A percentile compares a stretch with the other conserved stretches of the same genome.
These are phyloP conservation scores for Myzus persicae DNA, from an alignment of 1,140 invertebrate species.

Conservation along the genomic window DNA sequence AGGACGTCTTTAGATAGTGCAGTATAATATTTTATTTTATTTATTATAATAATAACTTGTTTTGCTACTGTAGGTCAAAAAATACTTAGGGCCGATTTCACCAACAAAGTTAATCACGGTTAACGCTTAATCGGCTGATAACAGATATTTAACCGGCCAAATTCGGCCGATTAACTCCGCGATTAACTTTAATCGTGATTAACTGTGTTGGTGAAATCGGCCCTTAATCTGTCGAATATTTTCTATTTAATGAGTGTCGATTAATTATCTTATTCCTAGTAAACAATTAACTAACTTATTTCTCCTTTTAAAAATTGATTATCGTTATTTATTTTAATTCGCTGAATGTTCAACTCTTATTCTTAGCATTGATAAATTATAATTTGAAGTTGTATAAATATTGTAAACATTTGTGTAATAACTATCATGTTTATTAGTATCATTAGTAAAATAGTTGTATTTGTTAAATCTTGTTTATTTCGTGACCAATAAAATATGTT, in stretches of 20 bases:
- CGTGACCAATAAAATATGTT: background rate
- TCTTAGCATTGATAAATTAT: background rate
- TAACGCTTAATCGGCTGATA: no score
- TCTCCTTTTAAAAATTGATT: background rate
- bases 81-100: no score
- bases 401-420: background rate
- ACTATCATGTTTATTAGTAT: background rate
- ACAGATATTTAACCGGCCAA: no score
- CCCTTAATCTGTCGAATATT: background rate
- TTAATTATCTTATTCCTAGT: background rate
- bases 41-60: background rate
- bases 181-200: no score
- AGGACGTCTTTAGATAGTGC: background rate
- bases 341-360: background rate
- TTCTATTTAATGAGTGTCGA: background rate
- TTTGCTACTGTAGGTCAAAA: background rate
- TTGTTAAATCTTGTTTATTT: background rate
- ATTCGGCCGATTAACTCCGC: no score
- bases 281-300: constrained; percentile 13
- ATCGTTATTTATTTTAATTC: background rate
- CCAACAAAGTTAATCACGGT: no score
- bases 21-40: background rate
- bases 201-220: no score
- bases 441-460: background rate
- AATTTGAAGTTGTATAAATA: background rate